Evolutionary conservation across 2,888 invertebrate species (phyloP), one percentile per base, ranked within the genome.

Genomic region (Volucella inanis): DNA sequence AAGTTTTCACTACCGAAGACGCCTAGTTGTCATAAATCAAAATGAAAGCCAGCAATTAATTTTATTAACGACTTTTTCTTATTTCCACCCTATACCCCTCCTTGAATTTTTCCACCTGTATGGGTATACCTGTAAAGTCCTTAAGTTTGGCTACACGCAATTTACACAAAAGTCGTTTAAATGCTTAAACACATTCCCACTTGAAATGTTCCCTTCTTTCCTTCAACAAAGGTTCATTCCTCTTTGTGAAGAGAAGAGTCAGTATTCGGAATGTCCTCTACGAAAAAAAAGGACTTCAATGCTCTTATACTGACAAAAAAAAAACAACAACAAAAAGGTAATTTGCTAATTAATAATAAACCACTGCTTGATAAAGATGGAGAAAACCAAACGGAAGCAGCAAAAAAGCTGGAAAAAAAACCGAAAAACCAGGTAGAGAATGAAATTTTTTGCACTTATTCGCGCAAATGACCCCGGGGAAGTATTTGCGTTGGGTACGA

Each of bases 341-440:
- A 68, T 80, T 80, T 68, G 14, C 74, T 80, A 75, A 80, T 80
- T 80, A 80, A 75, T 75, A 80, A 62, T 80, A 61, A 74, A 80
- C 79, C 54, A 68, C 80, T 54, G 67, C 54, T 62, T 52, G 54
- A 61, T 61, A 65, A 65, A 49, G 14, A 75, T 22, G 45, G 9
- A 41, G 15, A 11, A 1, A 38, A 10, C 18, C 12, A 18, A 31
- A 54, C 31, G 31, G 31, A 4, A 22, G 54, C 18, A 54, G 12
- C n/a, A 41, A 14, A 39, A 59, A 47, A 12, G 31, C 31, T 31
- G 18, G 10, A 62, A 22, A 43, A 6, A 6, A 39, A 31, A 57
- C 4, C 55, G 11, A 31, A 14, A 52, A 45, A 45, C 31, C 31
- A 31, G 31, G 31, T 6, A 4, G 31, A 31, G 43, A 43, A 43